Base-by-base conservation (phyloP, 2,888 invertebrate species). In the Cephus rjabovi region DNA sequence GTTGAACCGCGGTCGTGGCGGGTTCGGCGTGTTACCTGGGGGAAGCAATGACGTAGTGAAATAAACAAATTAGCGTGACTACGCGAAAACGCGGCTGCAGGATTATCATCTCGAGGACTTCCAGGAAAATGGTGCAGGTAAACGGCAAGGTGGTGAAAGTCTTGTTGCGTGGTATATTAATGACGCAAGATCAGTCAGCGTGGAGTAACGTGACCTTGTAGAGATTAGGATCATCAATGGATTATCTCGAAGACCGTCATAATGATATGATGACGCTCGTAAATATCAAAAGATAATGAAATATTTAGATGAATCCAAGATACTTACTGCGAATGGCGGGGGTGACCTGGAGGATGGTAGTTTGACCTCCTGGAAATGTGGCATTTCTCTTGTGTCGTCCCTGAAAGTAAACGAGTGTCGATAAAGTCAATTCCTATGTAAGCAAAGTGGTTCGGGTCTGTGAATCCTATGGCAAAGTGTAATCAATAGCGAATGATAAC, bases 321-420 rank as follows among this genome's bases (percentile, higher is more conserved):
- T 80, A 92, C 94, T 93, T 87, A 94, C 94, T 94, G 92, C 94
- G 93, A 79, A 92, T 90, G n/a, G 94, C 92, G 11, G 94, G 93
- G 31, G 94, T 93, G 80, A 94, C 93, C 88, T 94, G 94, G 81
- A 94, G 92, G 76, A 94, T 92, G 83, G 94, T 94, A 75, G 94
- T 94, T 89, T 96, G 95, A 23, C 95, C 95, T 33, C 96, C 96
- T 68, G 96, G 96, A 92, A 96, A 95, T 37, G 96, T 96, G 15
- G 96, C 95, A 89, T 96, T 96, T 79, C 96, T 93, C 92, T 96
- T 96, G 90, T 96, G 96, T 75, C 96, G 95, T 79, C 96, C 96
- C 94, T 95, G 93, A 30, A 88, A 88, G 56, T 9, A 56, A 2
- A 56, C 23, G 56, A 74, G 80, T 75, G 78, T 69, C 34, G 11